Percentiles rank a stretch among this genome's conserved stretches.
These are phyloP conservation scores for Nasonia oneida DNA, from an alignment of 2,888 invertebrate species.

Conservation along the genomic window DNA sequence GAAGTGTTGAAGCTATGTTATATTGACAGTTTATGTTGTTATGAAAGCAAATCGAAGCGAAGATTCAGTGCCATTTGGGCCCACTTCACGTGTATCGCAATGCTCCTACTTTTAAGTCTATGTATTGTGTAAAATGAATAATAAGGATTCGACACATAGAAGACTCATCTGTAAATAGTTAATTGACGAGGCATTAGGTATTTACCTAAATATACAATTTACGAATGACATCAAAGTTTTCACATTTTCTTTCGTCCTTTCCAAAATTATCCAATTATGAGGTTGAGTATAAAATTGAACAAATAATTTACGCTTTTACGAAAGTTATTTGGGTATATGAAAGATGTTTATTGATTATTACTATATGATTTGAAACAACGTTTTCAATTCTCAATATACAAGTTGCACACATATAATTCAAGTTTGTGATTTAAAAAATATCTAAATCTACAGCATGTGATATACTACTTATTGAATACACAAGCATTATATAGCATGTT, in stretches of 20 bases:
- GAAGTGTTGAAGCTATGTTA: slow-evolving; percentile 60
- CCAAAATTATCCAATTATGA: not conserved
- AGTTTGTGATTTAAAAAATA: not conserved
- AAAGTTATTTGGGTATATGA: not conserved
- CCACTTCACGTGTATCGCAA: slow-evolving; percentile 71
- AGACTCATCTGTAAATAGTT: slow-evolving; percentile 78
- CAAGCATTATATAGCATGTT: not conserved
- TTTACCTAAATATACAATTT: slow-evolving; percentile 73
- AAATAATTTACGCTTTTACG: not conserved
- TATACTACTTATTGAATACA: not conserved
- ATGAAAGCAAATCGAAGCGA: slow-evolving; percentile 52
- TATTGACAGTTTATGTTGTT: slow-evolving; percentile 61
- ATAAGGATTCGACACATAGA: slow-evolving; percentile 77
- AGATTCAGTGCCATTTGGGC: slow-evolving; percentile 71
- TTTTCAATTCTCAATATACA: not conserved
- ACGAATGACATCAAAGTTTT: slow-evolving; percentile 63
- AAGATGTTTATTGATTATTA: not conserved
- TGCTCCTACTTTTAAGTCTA: slow-evolving; percentile 75
- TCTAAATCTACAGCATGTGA: not conserved
- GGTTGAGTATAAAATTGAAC: not conserved
- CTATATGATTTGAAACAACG: not conserved
- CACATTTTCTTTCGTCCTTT: slow-evolving; percentile 36
- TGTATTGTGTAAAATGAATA: slow-evolving; percentile 78
- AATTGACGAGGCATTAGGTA: slow-evolving; percentile 77
- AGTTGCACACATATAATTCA: not conserved